phyloP scores from a whole-genome alignment of 1,140 invertebrate species.

The Mycetomoellerius zeteki region DNA sequence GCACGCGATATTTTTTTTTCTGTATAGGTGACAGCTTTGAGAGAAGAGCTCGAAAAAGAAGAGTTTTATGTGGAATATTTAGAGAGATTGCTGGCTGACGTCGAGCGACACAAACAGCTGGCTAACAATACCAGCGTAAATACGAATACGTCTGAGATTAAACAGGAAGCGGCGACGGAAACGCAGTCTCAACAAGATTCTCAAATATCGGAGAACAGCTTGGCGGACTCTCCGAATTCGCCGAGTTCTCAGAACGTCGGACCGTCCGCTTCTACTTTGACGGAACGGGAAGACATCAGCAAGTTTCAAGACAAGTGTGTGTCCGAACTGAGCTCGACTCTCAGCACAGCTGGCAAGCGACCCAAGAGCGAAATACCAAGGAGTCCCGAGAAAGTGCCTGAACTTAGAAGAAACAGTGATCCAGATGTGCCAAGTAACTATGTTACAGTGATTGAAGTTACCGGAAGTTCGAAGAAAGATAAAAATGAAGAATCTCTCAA shows the following conservation, averaged over 20 bases:
- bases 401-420: slow-evolving; percentile 85
- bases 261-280: slow-evolving; percentile 70
- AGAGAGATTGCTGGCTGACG: slow-evolving; percentile 93
- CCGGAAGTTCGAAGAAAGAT: slow-evolving; percentile 87
- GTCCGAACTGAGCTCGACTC: slow-evolving; percentile 84
- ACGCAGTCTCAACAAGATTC: slow-evolving; percentile 73
- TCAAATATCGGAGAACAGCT: slow-evolving; percentile 71
- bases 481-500: slow-evolving; percentile 83
- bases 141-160: slow-evolving; percentile 56
- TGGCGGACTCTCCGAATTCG: slow-evolving; percentile 66
- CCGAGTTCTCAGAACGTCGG: slow-evolving; percentile 70
- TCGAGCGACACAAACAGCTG: slow-evolving; percentile 90
- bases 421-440: slow-evolving; percentile 91
- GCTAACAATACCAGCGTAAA: slow-evolving; percentile 74
- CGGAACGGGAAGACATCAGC: slow-evolving; percentile 83
- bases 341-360: slow-evolving; percentile 80
- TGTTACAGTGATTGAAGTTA: slow-evolving; percentile 96
- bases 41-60: slow-evolving; percentile 95
- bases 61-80: slow-evolving; percentile 96
- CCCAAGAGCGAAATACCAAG: slow-evolving; percentile 85
- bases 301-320: slow-evolving; percentile 86
- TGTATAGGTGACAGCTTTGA: slow-evolving; percentile 89
- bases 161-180: slow-evolving; percentile 67
- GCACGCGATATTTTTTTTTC: not conserved
- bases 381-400: slow-evolving; percentile 84